Conservation (phyloP, 2,888 invertebrate species). For the Stenolophus ochropezus region DNA sequence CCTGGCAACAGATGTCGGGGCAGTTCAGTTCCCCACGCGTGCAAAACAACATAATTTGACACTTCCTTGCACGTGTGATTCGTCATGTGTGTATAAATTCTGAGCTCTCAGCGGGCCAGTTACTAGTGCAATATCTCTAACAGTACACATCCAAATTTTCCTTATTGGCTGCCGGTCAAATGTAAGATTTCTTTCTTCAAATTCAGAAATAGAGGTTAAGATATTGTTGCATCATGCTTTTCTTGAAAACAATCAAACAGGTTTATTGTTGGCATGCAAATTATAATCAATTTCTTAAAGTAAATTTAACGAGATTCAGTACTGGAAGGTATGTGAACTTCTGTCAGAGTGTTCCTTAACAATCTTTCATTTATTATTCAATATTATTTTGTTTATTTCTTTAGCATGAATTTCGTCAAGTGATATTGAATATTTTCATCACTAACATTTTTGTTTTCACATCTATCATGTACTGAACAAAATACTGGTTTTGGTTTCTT, state of each 20-base stretch:
- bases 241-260: constrained; percentile 20
- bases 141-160: constrained; percentile 1
- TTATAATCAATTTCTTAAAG: constrained; percentile 8
- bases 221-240: constrained; percentile 35
- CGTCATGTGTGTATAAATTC: background rate
- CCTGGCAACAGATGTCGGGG: constrained; percentile 38
- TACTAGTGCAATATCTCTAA: constrained; percentile 27
- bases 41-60: constrained; percentile 45
- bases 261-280: constrained; percentile 27
- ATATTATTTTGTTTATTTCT: constrained; percentile 30
- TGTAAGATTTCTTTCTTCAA: constrained; percentile 45
- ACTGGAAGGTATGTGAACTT: constrained; percentile 46
- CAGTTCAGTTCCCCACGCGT: background rate
- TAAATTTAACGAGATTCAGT: constrained; percentile 7
- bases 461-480: background rate
- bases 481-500: too few relatives aligned
- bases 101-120: background rate
- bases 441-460: background rate
- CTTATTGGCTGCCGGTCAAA: constrained; percentile 7
- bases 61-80: constrained; percentile 10
- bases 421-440: constrained; percentile 10
- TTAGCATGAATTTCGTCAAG: background rate
- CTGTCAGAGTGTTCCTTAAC: background rate
- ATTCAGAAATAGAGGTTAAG: constrained; percentile 45
- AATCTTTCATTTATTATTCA: constrained; percentile 23